Conservation (phyloP, 2,797 vertebrate genomes). For the Hafferia zeledoni region DNA sequence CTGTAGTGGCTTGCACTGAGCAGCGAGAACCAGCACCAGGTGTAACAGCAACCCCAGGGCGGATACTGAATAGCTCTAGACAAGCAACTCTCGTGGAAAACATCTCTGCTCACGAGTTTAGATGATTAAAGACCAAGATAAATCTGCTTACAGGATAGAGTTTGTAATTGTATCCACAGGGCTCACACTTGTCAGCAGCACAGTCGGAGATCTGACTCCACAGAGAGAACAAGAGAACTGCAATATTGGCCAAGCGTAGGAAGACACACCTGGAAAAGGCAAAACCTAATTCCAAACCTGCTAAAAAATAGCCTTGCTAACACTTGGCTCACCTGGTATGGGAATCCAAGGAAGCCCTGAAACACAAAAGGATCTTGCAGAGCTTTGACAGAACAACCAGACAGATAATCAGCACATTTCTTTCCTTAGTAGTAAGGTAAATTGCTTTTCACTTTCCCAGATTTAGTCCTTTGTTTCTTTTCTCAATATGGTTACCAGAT, state of each 20-base stretch:
- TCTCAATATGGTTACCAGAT: not conserved
- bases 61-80: not conserved
- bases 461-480: not conserved
- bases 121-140: not conserved
- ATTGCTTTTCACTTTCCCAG: not conserved
- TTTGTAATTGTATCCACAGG: constrained; percentile 89
- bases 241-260: constrained; percentile 91
- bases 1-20: not conserved
- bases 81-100: not conserved
- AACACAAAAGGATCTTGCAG: not conserved
- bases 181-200: constrained; percentile 60
- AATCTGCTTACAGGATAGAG: constrained; percentile 87
- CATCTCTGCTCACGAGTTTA: not conserved
- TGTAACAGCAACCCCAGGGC: not conserved
- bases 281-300: not conserved
- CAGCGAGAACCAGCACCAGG: not conserved
- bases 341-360: not conserved
- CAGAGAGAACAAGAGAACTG: constrained; percentile 89
- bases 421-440: not conserved
- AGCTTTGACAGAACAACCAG: not conserved
- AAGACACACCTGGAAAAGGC: constrained; percentile 88
- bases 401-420: not conserved
- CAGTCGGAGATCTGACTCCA: constrained; percentile 89
- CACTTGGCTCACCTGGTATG: not conserved
- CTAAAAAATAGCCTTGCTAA: not conserved